Evolutionary conservation across 2,113 vertebrate species (phyloP).

Genomic region (Oryzias curvinotus): DNA sequence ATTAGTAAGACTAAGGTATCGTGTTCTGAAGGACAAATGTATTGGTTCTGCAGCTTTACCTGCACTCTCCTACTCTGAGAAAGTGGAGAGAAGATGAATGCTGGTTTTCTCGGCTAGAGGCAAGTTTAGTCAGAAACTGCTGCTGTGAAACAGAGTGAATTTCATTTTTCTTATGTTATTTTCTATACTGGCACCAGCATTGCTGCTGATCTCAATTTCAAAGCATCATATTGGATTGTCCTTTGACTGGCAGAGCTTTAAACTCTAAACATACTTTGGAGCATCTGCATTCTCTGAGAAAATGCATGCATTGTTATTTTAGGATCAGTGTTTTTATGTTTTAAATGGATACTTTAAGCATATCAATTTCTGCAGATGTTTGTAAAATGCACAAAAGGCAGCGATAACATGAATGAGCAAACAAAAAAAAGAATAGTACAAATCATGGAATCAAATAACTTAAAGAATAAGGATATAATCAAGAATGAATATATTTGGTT

Average conservation of each 20-base stretch:
- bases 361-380: not conserved
- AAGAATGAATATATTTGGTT: too few relatives aligned
- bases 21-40: conserved; percentile 64
- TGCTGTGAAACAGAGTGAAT: conserved; percentile 18
- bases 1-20: conserved; percentile 67
- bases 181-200: too few relatives aligned
- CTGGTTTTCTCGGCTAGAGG: conserved; percentile 9
- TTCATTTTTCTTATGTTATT: conserved; percentile 4
- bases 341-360: not conserved
- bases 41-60: conserved; percentile 59
- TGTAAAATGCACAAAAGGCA: not conserved
- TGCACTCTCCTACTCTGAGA: conserved; percentile 44
- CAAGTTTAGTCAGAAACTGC: conserved; percentile 10
- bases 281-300: too few relatives aligned
- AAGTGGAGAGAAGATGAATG: conserved; percentile 25
- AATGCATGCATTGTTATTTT: not conserved
- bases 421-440: not conserved
- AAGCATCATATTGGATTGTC: conserved; percentile 2
- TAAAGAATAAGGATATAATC: too few relatives aligned
- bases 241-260: too few relatives aligned
- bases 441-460: too few relatives aligned
- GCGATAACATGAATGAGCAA: not conserved
- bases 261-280: too few relatives aligned
- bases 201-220: not conserved
- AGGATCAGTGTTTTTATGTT: not conserved